A percentile compares a stretch with the other conserved stretches of the same genome.
phyloP scores from a whole-genome alignment of 2,113 vertebrate genomes.

The Bufo gargarizans region DNA sequence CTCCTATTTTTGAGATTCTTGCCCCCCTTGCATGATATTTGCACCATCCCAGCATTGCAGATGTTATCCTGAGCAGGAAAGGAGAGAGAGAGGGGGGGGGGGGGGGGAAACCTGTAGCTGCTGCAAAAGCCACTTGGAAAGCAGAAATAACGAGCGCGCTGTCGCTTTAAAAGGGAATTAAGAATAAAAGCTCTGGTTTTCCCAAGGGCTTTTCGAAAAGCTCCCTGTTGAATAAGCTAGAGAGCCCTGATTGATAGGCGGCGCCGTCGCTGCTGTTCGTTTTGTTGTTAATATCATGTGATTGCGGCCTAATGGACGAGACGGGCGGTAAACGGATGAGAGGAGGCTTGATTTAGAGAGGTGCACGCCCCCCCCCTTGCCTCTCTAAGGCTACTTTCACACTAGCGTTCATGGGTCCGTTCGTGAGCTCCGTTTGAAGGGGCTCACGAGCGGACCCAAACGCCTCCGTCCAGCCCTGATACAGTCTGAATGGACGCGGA shows the following conservation, averaged over 20 bases:
- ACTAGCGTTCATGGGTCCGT: no score
- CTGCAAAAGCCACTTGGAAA: constrained; percentile 33
- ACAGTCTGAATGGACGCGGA: no score
- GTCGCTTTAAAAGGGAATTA: constrained; percentile 17
- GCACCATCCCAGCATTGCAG: neutral
- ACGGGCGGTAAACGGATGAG: neutral
- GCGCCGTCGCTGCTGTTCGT: neutral
- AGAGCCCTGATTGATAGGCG: neutral
- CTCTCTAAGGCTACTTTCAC: no score
- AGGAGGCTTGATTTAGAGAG: neutral
- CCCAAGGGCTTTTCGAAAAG: constrained; percentile 10
- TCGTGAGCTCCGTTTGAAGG: no score
- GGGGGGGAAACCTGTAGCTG: constrained; percentile 10
- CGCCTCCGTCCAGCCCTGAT: no score
- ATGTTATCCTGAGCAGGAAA: neutral
- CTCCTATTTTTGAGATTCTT: no score
- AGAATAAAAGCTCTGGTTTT: constrained; percentile 1
- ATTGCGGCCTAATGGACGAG: neutral
- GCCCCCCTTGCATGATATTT: neutral
- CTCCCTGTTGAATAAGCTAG: constrained; percentile 3
- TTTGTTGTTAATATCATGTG: neutral
- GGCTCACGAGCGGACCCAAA: no score
- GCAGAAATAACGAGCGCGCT: neutral
- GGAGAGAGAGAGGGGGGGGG: no score
- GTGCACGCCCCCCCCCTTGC: no score